Evolutionary conservation across 2,888 invertebrate species (phyloP).

Genomic region (Harpalus rufipes): DNA sequence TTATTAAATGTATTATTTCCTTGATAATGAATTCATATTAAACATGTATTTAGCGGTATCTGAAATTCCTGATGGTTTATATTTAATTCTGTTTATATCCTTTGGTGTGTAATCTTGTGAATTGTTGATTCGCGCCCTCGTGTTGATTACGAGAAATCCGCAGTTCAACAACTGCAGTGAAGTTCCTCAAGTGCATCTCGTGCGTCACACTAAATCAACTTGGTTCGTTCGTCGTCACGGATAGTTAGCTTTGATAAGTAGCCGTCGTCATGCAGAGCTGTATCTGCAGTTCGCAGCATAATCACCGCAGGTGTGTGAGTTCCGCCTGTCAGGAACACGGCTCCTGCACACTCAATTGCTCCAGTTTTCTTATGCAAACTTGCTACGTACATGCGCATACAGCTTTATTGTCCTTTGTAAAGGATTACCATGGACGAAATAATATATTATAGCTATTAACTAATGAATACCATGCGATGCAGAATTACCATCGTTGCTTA

Average conservation of each 20-base stretch:
- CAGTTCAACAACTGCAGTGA: constrained; percentile 19
- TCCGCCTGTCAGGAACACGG: constrained; percentile 5
- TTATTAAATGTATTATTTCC: too few relatives aligned
- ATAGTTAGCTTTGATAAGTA: constrained; percentile 58
- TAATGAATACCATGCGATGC: not conserved
- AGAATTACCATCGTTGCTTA: not conserved
- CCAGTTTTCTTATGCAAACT: constrained; percentile 52
- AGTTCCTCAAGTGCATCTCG: not conserved
- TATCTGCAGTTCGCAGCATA: not conserved
- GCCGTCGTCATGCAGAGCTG: constrained; percentile 11
- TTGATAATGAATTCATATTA: too few relatives aligned
- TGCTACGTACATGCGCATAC: not conserved
- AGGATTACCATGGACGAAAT: not conserved
- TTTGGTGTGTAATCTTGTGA: not conserved
- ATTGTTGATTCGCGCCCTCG: not conserved
- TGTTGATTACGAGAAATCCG: not conserved
- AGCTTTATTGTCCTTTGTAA: constrained; percentile 31
- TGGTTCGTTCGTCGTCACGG: constrained; percentile 52
- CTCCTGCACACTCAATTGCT: constrained; percentile 17
- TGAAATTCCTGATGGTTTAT: too few relatives aligned
- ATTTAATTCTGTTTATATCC: not conserved
- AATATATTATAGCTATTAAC: constrained; percentile 5
- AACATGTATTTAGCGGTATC: too few relatives aligned
- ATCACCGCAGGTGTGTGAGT: constrained; percentile 33
- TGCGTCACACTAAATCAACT: constrained; percentile 37